Evolutionary conservation across 2,113 vertebrate genomes (phyloP).

Genomic region (Acanthisitta chloris): DNA sequence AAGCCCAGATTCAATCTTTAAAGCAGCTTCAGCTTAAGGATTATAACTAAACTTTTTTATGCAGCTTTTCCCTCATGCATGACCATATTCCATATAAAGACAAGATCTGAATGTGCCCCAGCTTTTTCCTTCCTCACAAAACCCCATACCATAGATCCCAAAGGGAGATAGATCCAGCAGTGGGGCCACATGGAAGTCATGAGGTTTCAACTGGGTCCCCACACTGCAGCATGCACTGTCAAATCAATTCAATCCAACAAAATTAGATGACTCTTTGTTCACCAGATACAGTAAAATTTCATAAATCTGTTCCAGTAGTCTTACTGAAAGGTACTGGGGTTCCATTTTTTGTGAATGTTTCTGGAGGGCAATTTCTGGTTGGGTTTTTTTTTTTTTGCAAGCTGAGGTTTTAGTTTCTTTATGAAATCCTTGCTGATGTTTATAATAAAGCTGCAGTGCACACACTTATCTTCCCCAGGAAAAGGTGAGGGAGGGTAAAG

Average conservation of each 20-base stretch:
- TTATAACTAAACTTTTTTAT: background rate
- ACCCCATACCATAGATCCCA: background rate
- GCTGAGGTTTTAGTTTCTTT: background rate
- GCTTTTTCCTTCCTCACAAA: background rate
- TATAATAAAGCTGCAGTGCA: background rate
- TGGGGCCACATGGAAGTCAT: background rate
- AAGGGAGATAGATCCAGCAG: background rate
- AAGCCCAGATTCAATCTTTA: background rate
- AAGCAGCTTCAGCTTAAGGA: background rate
- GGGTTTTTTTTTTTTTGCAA: background rate
- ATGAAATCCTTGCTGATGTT: background rate
- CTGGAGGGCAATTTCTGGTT: background rate
- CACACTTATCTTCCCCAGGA: background rate
- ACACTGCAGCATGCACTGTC: background rate
- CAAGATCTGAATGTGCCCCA: background rate
- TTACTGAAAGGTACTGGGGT: background rate
- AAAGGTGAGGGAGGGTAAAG: background rate
- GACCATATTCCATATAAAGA: background rate
- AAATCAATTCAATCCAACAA: background rate
- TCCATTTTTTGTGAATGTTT: background rate
- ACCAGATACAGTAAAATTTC: background rate
- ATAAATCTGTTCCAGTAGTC: background rate
- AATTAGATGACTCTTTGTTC: background rate
- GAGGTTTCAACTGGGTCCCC: rapidly evolving
- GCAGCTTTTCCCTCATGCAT: background rate